Percentiles rank a stretch among this genome's conserved stretches.
These are phyloP conservation scores for Micromys minutus DNA, from an alignment of 2,113 vertebrate genomes.

Conservation along the genomic window DNA sequence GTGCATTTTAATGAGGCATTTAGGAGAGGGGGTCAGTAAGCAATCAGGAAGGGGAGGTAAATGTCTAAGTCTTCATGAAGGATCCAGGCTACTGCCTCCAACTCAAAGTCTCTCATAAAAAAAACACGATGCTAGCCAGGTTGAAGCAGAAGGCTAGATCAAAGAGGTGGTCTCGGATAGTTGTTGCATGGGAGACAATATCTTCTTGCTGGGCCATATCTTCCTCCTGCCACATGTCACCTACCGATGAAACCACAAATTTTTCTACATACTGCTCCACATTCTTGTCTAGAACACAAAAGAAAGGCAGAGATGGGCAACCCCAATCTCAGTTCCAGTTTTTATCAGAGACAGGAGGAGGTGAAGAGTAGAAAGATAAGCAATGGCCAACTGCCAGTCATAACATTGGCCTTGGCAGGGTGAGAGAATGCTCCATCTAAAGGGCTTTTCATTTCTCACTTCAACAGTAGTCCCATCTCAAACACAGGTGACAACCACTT, in stretches of 20 bases:
- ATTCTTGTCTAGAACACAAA: conserved; percentile 70
- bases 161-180: background rate
- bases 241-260: conserved; percentile 83
- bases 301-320: background rate
- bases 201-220: conserved; percentile 78
- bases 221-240: conserved; percentile 81
- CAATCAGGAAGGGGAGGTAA: conserved; percentile 72
- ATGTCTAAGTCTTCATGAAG: conserved; percentile 60
- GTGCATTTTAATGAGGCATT: background rate
- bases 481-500: background rate
- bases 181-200: conserved; percentile 5
- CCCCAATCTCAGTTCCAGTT: background rate
- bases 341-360: background rate
- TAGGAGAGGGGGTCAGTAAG: conserved; percentile 12
- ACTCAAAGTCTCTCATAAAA: conserved; percentile 74
- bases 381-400: rapidly evolving
- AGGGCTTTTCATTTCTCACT: background rate
- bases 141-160: conserved; percentile 73
- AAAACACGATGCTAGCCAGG: conserved; percentile 66
- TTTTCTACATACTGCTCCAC: conserved; percentile 80
- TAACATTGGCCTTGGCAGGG: background rate
- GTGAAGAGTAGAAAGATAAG: background rate
- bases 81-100: conserved; percentile 57
- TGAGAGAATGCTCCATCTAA: background rate
- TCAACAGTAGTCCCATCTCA: background rate